Conservation (phyloP, 2,888 invertebrate genomes). For the Stenurella melanura region DNA sequence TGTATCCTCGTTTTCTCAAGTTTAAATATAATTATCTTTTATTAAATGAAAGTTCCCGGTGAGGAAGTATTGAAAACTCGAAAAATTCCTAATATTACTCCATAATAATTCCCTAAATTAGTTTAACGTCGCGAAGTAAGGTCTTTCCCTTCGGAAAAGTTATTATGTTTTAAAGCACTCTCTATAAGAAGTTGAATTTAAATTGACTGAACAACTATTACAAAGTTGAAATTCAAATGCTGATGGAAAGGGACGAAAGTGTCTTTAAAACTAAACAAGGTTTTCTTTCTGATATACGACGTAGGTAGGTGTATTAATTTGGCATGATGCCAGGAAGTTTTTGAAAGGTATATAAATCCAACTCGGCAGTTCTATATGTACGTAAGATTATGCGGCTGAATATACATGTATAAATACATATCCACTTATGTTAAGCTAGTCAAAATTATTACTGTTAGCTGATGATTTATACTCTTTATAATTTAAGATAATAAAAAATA, state of each 20-base stretch:
- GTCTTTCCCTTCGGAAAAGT: slow-evolving; percentile 44
- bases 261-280: background rate
- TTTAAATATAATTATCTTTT: slow-evolving; percentile 43
- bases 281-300: background rate
- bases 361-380: background rate
- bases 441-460: background rate
- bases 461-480: background rate
- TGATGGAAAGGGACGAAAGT: background rate
- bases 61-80: slow-evolving; percentile 45
- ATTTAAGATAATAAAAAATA: background rate
- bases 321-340: background rate
- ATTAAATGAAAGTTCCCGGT: slow-evolving; percentile 47
- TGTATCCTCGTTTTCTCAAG: slow-evolving; percentile 30
- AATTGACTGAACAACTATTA: slow-evolving; percentile 27
- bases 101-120: slow-evolving; percentile 48
- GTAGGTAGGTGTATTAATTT: slow-evolving; percentile 3
- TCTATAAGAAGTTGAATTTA: slow-evolving; percentile 19
- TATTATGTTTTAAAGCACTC: slow-evolving; percentile 37
- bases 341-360: background rate
- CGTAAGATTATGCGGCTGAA: background rate
- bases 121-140: slow-evolving; percentile 45
- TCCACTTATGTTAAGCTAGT: background rate
- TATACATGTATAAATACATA: background rate
- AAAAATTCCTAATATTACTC: slow-evolving; percentile 51
- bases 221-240: slow-evolving; percentile 15